Conservation (phyloP, 2,888 invertebrate species). For the Itoplectis maculator region DNA sequence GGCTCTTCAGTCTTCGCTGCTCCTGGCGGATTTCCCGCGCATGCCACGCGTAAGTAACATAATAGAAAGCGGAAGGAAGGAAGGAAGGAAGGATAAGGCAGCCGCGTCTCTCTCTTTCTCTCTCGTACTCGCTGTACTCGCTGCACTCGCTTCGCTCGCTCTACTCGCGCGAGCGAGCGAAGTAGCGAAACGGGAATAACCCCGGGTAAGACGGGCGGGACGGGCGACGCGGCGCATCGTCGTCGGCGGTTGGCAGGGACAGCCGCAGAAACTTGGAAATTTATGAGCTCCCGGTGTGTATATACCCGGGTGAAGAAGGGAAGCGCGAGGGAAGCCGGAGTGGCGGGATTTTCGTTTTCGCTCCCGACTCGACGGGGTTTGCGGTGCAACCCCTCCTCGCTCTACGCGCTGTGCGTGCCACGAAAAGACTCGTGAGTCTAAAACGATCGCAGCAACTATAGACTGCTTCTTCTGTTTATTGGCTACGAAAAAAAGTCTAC, state of each 20-base stretch:
- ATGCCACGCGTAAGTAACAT: constrained; percentile 73
- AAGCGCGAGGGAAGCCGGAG: constrained; percentile 49
- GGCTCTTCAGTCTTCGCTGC: constrained; percentile 15
- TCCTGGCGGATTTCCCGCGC: constrained; percentile 50
- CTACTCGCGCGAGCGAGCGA: constrained; percentile 22
- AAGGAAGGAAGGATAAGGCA: constrained; percentile 69
- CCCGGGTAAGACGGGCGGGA: constrained; percentile 23
- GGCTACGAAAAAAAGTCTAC: too few relatives aligned
- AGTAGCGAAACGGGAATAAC: constrained; percentile 42
- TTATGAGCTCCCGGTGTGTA: constrained; percentile 74
- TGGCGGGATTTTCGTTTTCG: constrained; percentile 76
- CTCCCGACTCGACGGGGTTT: constrained; percentile 51
- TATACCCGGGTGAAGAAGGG: background rate
- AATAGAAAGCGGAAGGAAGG: constrained; percentile 76
- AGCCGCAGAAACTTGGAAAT: constrained; percentile 80
- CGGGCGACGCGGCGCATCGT: constrained; percentile 42
- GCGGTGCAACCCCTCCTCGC: constrained; percentile 21
- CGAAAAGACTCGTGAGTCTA: too few relatives aligned
- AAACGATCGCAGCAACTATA: too few relatives aligned
- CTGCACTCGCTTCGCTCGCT: too few relatives aligned
- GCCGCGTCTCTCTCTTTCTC: too few relatives aligned
- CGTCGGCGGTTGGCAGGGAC: constrained; percentile 75
- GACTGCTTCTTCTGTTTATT: too few relatives aligned
- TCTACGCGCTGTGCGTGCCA: too few relatives aligned
- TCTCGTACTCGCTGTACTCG: constrained; percentile 34